phyloP scores from a whole-genome alignment of 2,888 invertebrate genomes.

The Aelia acuminata region DNA sequence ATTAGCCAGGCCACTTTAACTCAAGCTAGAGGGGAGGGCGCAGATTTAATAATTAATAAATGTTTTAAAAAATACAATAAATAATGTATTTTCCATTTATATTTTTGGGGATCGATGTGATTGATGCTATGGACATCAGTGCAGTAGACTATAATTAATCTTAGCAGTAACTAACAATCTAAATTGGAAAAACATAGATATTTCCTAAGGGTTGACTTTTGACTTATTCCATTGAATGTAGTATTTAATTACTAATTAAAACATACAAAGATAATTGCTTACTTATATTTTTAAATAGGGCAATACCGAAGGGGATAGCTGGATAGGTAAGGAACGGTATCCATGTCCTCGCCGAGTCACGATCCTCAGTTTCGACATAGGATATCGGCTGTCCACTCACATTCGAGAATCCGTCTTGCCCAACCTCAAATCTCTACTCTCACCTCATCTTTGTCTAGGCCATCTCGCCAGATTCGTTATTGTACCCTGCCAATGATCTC shows the following conservation, averaged over 20 bases:
- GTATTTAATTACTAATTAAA: slow-evolving; percentile 4
- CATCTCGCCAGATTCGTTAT: not conserved
- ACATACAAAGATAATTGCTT: not conserved
- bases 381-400: slow-evolving; percentile 48
- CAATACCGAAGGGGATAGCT: slow-evolving; percentile 30
- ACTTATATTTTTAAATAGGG: not conserved
- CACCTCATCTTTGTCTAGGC: slow-evolving; percentile 25
- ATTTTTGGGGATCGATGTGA: not conserved
- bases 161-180: not conserved
- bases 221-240: not conserved
- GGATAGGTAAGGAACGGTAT: not conserved
- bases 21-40: not conserved
- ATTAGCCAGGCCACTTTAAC: not conserved
- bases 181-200: not conserved
- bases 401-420: slow-evolving; percentile 39
- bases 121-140: not conserved
- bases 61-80: not conserved
- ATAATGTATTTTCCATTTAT: slow-evolving; percentile 1
- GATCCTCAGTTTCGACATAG: slow-evolving; percentile 45
- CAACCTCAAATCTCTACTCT: slow-evolving; percentile 49
- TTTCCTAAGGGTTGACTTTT: not conserved
- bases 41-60: not conserved
- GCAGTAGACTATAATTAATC: not conserved
- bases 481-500: not conserved
- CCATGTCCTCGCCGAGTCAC: slow-evolving; percentile 30